These are phyloP conservation scores for Leptopilina clavipes DNA, from an alignment of 1,140 invertebrate genomes.

Conservation along the genomic window DNA sequence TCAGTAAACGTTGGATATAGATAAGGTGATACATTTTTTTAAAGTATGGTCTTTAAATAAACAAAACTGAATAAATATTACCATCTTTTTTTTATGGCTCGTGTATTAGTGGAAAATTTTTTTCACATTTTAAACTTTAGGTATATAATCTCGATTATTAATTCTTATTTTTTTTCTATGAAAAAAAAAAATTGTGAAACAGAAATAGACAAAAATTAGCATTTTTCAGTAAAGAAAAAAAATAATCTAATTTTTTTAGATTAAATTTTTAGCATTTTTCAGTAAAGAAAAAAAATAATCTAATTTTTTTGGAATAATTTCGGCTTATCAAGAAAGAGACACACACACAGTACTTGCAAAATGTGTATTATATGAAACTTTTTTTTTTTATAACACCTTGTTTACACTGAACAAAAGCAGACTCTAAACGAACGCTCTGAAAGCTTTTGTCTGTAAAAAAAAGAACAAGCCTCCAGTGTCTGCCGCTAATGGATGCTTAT, in stretches of 20 bases:
- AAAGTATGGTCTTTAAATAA: background rate
- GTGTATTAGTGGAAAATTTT: conserved; percentile 37
- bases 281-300: too few relatives aligned
- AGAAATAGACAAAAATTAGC: too few relatives aligned
- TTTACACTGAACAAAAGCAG: conserved; percentile 18
- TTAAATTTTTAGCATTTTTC: too few relatives aligned
- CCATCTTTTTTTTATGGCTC: conserved; percentile 22
- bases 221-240: too few relatives aligned
- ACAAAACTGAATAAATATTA: conserved; percentile 22
- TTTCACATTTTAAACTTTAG: too few relatives aligned
- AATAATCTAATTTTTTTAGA: too few relatives aligned
- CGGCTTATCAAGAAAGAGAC: background rate
- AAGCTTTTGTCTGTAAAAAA: conserved; percentile 35
- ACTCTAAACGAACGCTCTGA: conserved; percentile 18
- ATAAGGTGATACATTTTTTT: background rate
- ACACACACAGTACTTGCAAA: background rate
- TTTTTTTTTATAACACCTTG: conserved; percentile 1
- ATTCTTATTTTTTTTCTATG: background rate
- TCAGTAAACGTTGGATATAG: background rate
- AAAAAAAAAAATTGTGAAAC: too few relatives aligned
- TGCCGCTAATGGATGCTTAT: conserved; percentile 43
- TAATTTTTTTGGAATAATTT: too few relatives aligned
- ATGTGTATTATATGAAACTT: background rate
- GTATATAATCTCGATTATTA: background rate
- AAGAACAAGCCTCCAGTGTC: conserved; percentile 43